Base-by-base conservation (phyloP, 2,797 vertebrate genomes). In the Lerista edwardsae region DNA sequence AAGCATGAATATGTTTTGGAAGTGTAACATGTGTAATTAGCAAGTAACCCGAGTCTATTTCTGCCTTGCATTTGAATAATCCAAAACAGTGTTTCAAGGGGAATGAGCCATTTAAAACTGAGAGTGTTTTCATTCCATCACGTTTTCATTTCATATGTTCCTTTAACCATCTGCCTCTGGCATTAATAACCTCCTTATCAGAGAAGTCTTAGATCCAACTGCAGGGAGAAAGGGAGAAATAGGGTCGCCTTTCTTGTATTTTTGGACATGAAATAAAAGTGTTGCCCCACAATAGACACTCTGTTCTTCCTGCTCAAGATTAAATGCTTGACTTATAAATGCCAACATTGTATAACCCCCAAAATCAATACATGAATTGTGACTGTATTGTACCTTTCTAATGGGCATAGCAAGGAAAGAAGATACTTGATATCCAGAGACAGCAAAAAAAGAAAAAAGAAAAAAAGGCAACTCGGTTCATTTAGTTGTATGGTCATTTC, bases 261-360 rank as follows among this genome's bases (percentile, higher is more conserved):
- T 85, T 75, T 86, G 83, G 55, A 87, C 71, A 78, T n/a, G 0
- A 84, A 51, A 83, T 23, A 84, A 86, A 80, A 36, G 39, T 89
- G 73, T 68, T 89, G 44, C 21, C 82, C 84, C 64, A 89, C 86
- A 93, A 87, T 71, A 64, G 61, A 7, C 23, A 83, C 39, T 82
- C 36, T 93, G 87, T 91, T 93, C 87, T 84, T 93, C 80, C 79
- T 75, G 31, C 80, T 88, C 55, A 51, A 84, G 81, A 87, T 92
- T 92, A 92, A 91, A 85, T 83, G 68, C 85, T 92, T 88, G 88
- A 85, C 86, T 80, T 61, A 88, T 89, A 92, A 93, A 92, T 69
- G 79, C 83, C 84, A 88, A 82, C 92, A 83, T 90, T 92, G 81
- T 84, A 61, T 87, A 80, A 91, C 88, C 15, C 90, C 75, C 25